Conservation (phyloP, 2,113 vertebrate genomes). For the Mus pahari region DNA sequence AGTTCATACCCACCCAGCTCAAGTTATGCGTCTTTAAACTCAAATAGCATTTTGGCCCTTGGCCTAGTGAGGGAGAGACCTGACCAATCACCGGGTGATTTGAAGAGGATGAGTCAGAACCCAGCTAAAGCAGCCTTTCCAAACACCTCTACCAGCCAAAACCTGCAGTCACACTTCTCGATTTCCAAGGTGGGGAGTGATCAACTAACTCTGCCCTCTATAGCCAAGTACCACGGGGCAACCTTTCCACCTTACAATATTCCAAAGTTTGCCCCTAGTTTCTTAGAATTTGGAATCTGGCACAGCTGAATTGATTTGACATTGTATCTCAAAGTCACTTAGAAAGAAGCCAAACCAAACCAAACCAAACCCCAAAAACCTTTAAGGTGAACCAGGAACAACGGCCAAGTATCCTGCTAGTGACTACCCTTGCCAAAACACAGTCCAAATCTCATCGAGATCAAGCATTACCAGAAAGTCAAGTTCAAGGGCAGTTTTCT, state of each 20-base stretch:
- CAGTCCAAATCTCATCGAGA: not conserved
- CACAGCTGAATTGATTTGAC: not conserved
- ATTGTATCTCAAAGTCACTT: slow-evolving; percentile 2
- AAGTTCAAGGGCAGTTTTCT: slow-evolving; percentile 22
- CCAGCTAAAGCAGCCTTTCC: not conserved
- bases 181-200: slow-evolving; percentile 18
- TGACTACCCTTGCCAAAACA: not conserved
- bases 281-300: not conserved
- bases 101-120: slow-evolving; percentile 1
- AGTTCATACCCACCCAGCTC: not conserved
- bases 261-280: not conserved
- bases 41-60: not conserved
- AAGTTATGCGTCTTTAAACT: not conserved
- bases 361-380: not conserved
- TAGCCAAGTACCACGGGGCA: not conserved
- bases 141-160: not conserved
- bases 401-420: not conserved
- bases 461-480: not conserved
- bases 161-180: not conserved
- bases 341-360: not conserved
- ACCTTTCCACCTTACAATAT: not conserved
- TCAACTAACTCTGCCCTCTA: accelerated
- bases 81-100: not conserved
- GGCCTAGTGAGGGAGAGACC: not conserved
- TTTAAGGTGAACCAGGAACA: not conserved